These are phyloP conservation scores for Procambarus virginalis DNA, from an alignment of 1,140 invertebrate genomes.

Conservation along the genomic window DNA sequence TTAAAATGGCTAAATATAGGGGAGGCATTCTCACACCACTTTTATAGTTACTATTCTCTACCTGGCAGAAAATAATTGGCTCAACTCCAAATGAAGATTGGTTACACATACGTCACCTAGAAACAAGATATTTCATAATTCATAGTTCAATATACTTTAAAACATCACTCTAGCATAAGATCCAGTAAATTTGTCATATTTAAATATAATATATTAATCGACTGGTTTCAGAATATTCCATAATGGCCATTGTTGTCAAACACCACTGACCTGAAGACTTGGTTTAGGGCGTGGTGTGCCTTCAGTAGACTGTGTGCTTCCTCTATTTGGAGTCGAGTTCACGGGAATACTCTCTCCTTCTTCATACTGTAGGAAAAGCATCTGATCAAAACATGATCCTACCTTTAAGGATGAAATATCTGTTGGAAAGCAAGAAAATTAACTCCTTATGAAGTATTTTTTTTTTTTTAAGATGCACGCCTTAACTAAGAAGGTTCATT, in stretches of 20 bases:
- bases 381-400: background rate
- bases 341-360: conserved; percentile 49
- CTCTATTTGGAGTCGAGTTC: conserved; percentile 49
- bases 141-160: background rate
- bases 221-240: too few species aligned
- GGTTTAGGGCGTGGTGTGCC: conserved; percentile 65
- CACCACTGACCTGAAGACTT: conserved; percentile 74
- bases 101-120: conserved; percentile 10
- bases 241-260: background rate
- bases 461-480: too few species aligned
- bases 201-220: too few species aligned
- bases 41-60: background rate
- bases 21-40: background rate
- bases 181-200: background rate
- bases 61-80: background rate
- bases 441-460: too few species aligned
- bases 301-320: conserved; percentile 40
- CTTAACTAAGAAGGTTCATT: too few species aligned
- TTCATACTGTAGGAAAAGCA: conserved; percentile 50
- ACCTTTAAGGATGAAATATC: too few species aligned
- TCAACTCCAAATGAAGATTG: conserved; percentile 3
- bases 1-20: background rate
- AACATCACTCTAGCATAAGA: background rate
- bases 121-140: background rate
- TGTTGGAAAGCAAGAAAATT: too few species aligned